Evolutionary conservation across 2,888 invertebrate species (phyloP).

Genomic region (Acronicta alni): DNA sequence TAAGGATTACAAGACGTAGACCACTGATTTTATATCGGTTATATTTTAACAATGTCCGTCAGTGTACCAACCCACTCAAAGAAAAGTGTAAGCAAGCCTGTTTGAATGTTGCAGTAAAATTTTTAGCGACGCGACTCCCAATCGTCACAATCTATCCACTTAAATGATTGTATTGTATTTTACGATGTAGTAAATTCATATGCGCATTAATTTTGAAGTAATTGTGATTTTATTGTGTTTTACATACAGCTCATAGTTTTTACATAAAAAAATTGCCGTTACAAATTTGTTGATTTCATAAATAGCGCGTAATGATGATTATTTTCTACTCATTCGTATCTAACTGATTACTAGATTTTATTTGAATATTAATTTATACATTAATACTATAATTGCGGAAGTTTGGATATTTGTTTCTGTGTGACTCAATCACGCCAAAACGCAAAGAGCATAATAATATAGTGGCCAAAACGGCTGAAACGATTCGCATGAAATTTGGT

Average conservation of each 20-base stretch:
- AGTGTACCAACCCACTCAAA: neutral
- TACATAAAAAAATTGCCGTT: neutral
- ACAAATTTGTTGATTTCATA: neutral
- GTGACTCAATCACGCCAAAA: too few species aligned
- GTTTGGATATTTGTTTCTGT: too few species aligned
- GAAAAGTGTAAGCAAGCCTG: neutral
- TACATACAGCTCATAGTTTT: neutral
- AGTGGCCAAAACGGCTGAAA: too few species aligned
- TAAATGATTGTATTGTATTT: neutral
- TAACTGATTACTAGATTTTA: too few species aligned
- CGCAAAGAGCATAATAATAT: too few species aligned
- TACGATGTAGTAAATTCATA: neutral
- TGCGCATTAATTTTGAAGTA: neutral
- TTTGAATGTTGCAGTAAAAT: neutral
- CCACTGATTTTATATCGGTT: neutral
- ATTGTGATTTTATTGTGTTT: neutral
- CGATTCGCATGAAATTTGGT: too few species aligned
- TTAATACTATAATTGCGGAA: too few species aligned
- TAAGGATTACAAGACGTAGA: neutral
- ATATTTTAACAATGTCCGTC: neutral
- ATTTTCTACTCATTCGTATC: neutral
- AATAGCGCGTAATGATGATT: neutral
- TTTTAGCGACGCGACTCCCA: neutral
- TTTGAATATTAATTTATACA: too few species aligned
- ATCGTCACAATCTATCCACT: neutral